Evolutionary conservation across 2,113 vertebrate genomes (phyloP), one percentile per base, ranked within the genome.

Genomic region (Eolophus roseicapilla): DNA sequence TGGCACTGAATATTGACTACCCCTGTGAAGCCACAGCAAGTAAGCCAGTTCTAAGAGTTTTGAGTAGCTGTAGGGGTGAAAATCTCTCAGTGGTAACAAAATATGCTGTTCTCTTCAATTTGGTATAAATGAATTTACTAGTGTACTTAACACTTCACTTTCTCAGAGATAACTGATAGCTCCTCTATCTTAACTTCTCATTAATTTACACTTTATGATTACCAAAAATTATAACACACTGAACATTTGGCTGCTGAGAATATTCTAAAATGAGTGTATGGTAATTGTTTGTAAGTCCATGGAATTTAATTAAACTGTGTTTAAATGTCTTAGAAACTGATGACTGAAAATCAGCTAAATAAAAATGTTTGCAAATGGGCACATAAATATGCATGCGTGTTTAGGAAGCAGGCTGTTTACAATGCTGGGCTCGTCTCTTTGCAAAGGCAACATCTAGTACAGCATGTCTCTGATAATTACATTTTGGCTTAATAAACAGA

Each of bases 401-500:
- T 68, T 62, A 78, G 71, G 63, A 84, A 82, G 63, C 2, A 73
- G 62, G 37, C 88, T 94, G 89, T 67, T 95, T 95, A 84, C 93
- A 73, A 50, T 86, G 77, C 90, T 5, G 44, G 81, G 47, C 93
- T 92, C 25, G 1, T 93, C 55, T 17, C 13, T 57, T 75, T 62
- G 90, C 76, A 76, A 88, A 95, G 95, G 81, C 60, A 91, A 46
- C 86, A 67, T 76, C 74, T 37, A 81, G 63, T 82, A 92, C 53
- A 89, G 52, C 81, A 19, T 86, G 84, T 77, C 80, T 92, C 67
- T 77, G 91, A 83, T 96, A 96, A 97, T 97, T 95, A 87, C 35
- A 83, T 96, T 95, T 96, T 71, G 64, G 73, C 78, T 97, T 97
- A 77, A 88, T 95, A 94, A 96, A 96, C 80, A 90, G n/a, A 89